These are phyloP conservation scores for Antigone vipio DNA, from an alignment of 2,113 vertebrate genomes.

Conservation along the genomic window DNA sequence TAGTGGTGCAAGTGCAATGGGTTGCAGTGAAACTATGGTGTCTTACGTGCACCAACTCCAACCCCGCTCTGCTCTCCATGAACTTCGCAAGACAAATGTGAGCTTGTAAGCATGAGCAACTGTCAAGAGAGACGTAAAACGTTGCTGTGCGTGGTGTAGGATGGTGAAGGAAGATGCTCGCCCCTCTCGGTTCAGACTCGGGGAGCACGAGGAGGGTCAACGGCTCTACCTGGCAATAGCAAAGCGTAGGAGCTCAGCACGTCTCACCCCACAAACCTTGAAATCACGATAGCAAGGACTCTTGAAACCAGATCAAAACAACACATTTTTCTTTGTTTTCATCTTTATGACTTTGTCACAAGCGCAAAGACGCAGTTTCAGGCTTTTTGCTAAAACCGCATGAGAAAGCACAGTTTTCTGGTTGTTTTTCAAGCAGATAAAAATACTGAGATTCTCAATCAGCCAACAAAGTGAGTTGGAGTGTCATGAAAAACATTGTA, in stretches of 20 bases:
- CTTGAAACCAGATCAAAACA: accelerated
- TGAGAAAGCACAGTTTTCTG: background rate
- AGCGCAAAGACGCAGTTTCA: accelerated
- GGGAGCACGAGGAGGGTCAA: accelerated
- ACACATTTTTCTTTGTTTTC: background rate
- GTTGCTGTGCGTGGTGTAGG: background rate
- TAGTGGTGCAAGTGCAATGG: background rate
- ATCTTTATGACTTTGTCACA: background rate
- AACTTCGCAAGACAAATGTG: background rate
- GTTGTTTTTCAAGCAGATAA: background rate
- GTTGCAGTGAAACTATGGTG: accelerated
- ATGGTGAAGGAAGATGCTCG: background rate
- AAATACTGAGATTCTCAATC: background rate
- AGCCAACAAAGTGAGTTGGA: background rate
- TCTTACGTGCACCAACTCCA: background rate
- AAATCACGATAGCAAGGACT: background rate
- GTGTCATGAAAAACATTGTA: background rate
- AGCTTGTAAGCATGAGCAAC: background rate
- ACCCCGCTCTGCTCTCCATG: background rate
- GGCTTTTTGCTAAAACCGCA: background rate
- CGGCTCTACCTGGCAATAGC: background rate
- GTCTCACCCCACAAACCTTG: too few species aligned
- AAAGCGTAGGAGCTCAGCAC: background rate
- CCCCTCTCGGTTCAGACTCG: background rate
- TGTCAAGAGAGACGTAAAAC: background rate